Conservation (phyloP, 2,797 vertebrate genomes). For the Notamacropus eugenii region DNA sequence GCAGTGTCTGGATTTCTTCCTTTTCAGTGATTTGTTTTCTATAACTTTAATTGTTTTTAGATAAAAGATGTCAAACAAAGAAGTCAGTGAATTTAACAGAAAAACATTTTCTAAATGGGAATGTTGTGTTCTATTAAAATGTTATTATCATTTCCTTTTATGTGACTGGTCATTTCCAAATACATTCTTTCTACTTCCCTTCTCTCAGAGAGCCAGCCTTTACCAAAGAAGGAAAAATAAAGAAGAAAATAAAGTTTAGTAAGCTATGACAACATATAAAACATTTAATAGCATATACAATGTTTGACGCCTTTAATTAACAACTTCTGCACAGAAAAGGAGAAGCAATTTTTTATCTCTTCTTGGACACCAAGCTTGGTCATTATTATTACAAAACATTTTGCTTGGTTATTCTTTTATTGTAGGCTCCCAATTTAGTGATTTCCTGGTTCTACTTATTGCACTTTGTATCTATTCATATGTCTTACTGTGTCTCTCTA, state of each 20-base stretch:
- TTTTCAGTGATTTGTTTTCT: neutral
- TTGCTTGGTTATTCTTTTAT: neutral
- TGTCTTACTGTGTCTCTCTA: neutral
- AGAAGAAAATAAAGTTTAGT: neutral
- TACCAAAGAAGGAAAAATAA: neutral
- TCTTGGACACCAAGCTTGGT: neutral
- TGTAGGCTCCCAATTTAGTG: neutral
- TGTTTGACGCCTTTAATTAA: neutral
- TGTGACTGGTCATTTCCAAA: neutral
- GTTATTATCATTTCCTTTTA: neutral
- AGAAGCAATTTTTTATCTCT: neutral
- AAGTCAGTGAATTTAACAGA: neutral
- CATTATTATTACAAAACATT: neutral
- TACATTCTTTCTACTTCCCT: neutral
- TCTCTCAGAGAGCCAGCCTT: neutral
- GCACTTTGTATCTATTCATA: neutral
- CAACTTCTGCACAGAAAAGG: neutral
- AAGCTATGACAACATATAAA: neutral
- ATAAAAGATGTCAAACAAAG: neutral
- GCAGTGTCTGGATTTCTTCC: neutral
- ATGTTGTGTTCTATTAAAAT: neutral
- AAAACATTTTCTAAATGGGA: neutral
- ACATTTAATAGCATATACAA: neutral
- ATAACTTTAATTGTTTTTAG: neutral
- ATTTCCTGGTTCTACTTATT: neutral